Evolutionary conservation across 2,888 invertebrate species (phyloP).

Genomic region (Arctia plantaginis): DNA sequence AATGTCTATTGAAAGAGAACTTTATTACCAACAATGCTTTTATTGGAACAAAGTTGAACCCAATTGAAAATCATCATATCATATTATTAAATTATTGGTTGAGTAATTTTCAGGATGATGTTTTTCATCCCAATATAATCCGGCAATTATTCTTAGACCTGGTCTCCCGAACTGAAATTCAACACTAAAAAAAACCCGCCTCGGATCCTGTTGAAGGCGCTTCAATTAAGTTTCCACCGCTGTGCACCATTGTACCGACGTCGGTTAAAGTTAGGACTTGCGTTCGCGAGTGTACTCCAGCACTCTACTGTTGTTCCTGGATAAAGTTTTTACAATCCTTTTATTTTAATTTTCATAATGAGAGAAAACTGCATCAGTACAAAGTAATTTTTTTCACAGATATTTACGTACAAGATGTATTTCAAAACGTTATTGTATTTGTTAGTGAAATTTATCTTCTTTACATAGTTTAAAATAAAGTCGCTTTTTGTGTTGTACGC

Average conservation of each 20-base stretch:
- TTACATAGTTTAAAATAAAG: too few relatives aligned
- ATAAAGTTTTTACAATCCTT: slow-evolving; percentile 38
- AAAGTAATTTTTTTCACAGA: slow-evolving; percentile 30
- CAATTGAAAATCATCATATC: too few relatives aligned
- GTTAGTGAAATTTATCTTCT: background rate
- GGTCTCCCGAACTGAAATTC: slow-evolving; percentile 19
- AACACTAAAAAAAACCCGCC: slow-evolving; percentile 42
- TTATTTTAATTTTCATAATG: slow-evolving; percentile 27
- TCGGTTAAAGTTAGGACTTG: slow-evolving; percentile 51
- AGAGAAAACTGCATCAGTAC: slow-evolving; percentile 33
- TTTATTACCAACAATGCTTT: too few relatives aligned
- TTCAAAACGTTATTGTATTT: background rate
- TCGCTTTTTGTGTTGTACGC: too few relatives aligned
- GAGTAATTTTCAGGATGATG: background rate
- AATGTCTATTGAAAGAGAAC: background rate
- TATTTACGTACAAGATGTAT: background rate
- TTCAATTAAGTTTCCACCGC: slow-evolving; percentile 54
- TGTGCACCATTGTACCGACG: slow-evolving; percentile 49
- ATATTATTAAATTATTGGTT: background rate
- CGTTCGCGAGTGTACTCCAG: slow-evolving; percentile 49
- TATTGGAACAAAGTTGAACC: too few relatives aligned
- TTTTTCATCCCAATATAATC: slow-evolving; percentile 13
- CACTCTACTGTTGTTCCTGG: slow-evolving; percentile 43
- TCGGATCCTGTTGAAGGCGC: slow-evolving; percentile 40
- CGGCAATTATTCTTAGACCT: slow-evolving; percentile 14